Percentiles rank a stretch among this genome's conserved stretches.
phyloP scores from a whole-genome alignment of 2,113 vertebrate genomes.

The Megaptera novaeangliae region DNA sequence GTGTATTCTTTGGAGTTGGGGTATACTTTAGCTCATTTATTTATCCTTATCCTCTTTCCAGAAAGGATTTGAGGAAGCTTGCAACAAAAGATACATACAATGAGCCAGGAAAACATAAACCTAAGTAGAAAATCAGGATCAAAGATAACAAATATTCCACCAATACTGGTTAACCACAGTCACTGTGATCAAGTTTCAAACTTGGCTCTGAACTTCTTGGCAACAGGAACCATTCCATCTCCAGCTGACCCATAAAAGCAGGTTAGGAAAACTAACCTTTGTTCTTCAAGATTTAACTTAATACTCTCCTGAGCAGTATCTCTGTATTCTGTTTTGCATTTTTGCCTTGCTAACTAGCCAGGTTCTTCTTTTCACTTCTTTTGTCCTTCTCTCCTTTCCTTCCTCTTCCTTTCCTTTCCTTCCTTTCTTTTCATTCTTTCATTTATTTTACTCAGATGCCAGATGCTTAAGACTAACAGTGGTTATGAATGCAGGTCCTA shows the following conservation, averaged over 20 bases:
- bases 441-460: neutral
- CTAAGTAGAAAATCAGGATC: conserved; percentile 32
- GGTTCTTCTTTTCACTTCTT: neutral
- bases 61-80: neutral
- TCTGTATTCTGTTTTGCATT: neutral
- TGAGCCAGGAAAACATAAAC: conserved; percentile 30
- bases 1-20: neutral
- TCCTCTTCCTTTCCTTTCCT: neutral
- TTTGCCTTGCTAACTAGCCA: neutral
- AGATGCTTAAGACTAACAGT: neutral
- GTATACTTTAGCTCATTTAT: neutral
- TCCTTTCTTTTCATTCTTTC: neutral
- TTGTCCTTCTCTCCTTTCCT: neutral
- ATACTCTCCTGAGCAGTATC: neutral
- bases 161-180: neutral
- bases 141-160: conserved; percentile 49
- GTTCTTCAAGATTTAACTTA: conserved; percentile 34
- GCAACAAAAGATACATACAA: neutral
- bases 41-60: conserved; percentile 4
- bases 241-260: conserved; percentile 36
- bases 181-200: conserved; percentile 40
- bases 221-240: neutral
- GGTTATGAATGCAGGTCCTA: neutral
- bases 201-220: conserved; percentile 55
- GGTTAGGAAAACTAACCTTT: conserved; percentile 51